Conservation (phyloP, 2,797 vertebrate genomes). For the Spinibarbus caldwelli region DNA sequence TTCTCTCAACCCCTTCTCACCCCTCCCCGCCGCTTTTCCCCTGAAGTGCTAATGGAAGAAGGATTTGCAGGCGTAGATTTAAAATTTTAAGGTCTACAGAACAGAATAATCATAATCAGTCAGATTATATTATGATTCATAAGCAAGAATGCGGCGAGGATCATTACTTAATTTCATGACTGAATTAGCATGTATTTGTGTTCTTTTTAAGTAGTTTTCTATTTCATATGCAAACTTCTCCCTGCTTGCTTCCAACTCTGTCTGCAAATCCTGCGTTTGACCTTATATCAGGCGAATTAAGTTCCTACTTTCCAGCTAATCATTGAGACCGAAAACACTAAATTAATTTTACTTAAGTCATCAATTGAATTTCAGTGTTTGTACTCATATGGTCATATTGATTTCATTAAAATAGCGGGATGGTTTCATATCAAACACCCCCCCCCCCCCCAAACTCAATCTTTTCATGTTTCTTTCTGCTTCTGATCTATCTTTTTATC, state of each 20-base stretch:
- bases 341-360: slow-evolving; percentile 24
- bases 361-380: slow-evolving; percentile 27
- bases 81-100: slow-evolving; percentile 80
- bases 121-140: slow-evolving; percentile 82
- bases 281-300: slow-evolving; percentile 58
- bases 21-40: slow-evolving; percentile 49
- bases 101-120: slow-evolving; percentile 83
- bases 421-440: background rate
- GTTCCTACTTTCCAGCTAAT: slow-evolving; percentile 51
- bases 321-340: slow-evolving; percentile 51
- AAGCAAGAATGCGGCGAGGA: slow-evolving; percentile 72
- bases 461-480: background rate
- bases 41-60: slow-evolving; percentile 73
- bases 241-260: slow-evolving; percentile 43
- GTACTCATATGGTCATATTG: slow-evolving; percentile 2
- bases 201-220: slow-evolving; percentile 72
- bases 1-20: slow-evolving; percentile 22
- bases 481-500: slow-evolving; percentile 2
- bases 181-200: slow-evolving; percentile 78
- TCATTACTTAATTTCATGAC: slow-evolving; percentile 76
- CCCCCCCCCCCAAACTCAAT: background rate
- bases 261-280: slow-evolving; percentile 54
- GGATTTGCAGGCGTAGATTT: slow-evolving; percentile 76
- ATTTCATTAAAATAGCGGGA: slow-evolving; percentile 34
- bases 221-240: slow-evolving; percentile 61